Evolutionary conservation across 2,113 vertebrate genomes (phyloP).

Genomic region (Zeus faber): DNA sequence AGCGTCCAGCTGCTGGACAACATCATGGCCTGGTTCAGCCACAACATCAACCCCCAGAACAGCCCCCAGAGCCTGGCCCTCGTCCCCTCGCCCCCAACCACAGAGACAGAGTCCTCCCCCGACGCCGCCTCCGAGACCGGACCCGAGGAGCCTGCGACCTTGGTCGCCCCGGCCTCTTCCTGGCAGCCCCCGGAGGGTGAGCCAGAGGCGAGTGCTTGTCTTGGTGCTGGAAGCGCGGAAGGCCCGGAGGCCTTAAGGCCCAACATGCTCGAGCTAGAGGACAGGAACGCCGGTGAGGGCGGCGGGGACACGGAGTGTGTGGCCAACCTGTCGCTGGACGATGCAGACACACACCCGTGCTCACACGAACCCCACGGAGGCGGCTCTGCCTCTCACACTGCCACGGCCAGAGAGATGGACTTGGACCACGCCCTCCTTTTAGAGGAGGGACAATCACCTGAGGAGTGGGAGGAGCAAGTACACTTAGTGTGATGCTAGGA

Average conservation of each 20-base stretch:
- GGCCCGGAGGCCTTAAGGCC: conserved; percentile 28
- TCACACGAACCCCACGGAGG: conserved; percentile 28
- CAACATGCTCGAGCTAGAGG: conserved; percentile 45
- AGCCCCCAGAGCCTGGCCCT: conserved; percentile 68
- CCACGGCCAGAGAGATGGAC: conserved; percentile 37
- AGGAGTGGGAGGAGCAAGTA: conserved; percentile 67
- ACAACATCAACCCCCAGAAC: conserved; percentile 71
- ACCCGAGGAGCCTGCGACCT: conserved; percentile 43
- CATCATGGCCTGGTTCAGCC: conserved; percentile 75
- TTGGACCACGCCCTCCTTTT: conserved; percentile 40
- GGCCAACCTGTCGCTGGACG: conserved; percentile 63
- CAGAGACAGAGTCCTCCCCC: conserved; percentile 61
- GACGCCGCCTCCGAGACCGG: conserved; percentile 55
- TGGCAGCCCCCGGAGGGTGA: conserved; percentile 66
- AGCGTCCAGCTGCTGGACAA: conserved; percentile 72
- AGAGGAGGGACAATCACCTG: conserved; percentile 48
- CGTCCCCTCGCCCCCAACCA: conserved; percentile 66
- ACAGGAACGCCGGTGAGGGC: conserved; percentile 24
- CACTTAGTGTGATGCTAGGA: conserved; percentile 59
- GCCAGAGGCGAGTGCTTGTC: conserved; percentile 18
- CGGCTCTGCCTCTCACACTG: conserved; percentile 41
- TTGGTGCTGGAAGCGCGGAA: conserved; percentile 2
- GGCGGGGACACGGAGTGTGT: conserved; percentile 37
- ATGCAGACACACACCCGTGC: conserved; percentile 44
- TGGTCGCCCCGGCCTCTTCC: conserved; percentile 15